Base-by-base conservation (phyloP, 2,888 invertebrate species). In the Synergus gifuensis region DNA sequence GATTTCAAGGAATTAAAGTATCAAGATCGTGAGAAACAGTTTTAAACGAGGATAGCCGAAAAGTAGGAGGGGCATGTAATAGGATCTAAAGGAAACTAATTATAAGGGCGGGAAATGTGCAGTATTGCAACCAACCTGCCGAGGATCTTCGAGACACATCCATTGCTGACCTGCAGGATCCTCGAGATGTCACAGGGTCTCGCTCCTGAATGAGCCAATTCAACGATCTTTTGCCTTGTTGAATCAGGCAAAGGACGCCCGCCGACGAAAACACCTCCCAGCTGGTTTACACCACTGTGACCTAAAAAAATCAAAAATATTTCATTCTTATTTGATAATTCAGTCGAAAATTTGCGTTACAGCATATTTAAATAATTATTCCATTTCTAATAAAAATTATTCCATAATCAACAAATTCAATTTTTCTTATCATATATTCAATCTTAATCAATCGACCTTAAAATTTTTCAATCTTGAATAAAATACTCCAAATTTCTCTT, bases 261-360 rank as follows among this genome's bases (percentile, higher is more conserved):
- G 94, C 98, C 98, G 94, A 99, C 99, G 95, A 98, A 99, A 93
- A 99, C 98, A 92, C 99, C 99, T 92, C 99, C 99, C 94, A 99
- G 96, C 95, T 99, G 99, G 95, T 99, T 99, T 93, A 99, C 98
- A 93, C 99, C 99, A 94, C 98, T 98, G 95, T 99, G 99, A 94
- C 99, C 96, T 94, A 93, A 85, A 89, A 83, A 81, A 86, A 86
- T 79, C 80, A 77, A 14, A 78, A 40, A 44, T 8, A 54, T 2
- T n/a, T n/a, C 7, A n/a, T 54, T 54, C 2, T 9, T 8, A 42
- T 42, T 42, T 42, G 8, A 42, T 42, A 42, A 42, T 42, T 42
- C 9, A 42, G 42, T 42, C 8, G 7, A 9, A 8, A 42, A 7
- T 42, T 42, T 42, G 28, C 28, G 28, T 28, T 28, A 28, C 28